Evolutionary conservation across 1,140 invertebrate species (phyloP).

Genomic region (Grapholita molesta): DNA sequence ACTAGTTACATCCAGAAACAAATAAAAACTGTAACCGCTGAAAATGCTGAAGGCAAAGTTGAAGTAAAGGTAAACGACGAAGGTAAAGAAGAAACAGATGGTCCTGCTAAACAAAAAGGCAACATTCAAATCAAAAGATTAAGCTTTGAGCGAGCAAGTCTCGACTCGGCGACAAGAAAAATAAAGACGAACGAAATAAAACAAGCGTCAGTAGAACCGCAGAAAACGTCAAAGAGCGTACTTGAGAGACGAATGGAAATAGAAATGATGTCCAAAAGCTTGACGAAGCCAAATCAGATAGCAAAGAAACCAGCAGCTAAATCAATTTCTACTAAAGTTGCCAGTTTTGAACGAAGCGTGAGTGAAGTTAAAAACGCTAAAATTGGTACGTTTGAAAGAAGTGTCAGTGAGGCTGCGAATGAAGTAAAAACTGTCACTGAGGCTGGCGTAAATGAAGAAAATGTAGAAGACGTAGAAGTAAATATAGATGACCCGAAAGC

Average conservation of each 20-base stretch:
- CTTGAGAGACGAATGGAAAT: constrained; percentile 73
- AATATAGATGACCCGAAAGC: constrained; percentile 53
- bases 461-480: constrained; percentile 29
- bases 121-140: constrained; percentile 70
- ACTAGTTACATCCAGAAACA: constrained; percentile 42
- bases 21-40: constrained; percentile 44
- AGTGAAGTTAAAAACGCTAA: constrained; percentile 44
- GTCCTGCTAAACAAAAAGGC: constrained; percentile 32
- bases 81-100: constrained; percentile 24
- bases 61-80: constrained; percentile 19
- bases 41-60: constrained; percentile 22
- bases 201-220: constrained; percentile 30
- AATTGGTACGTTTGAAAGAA: constrained; percentile 59
- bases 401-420: constrained; percentile 41
- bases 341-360: constrained; percentile 54
- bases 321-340: constrained; percentile 61
- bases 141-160: constrained; percentile 72
- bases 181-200: constrained; percentile 38
- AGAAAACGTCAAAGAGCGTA: constrained; percentile 68
- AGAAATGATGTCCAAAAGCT: constrained; percentile 60
- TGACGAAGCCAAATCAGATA: constrained; percentile 33
- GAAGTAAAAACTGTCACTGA: constrained; percentile 35
- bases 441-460: constrained; percentile 42
- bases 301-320: constrained; percentile 49
- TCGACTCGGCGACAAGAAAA: constrained; percentile 69